Evolutionary conservation across 2,888 invertebrate species (phyloP).

Genomic region (Congeria kusceri): DNA sequence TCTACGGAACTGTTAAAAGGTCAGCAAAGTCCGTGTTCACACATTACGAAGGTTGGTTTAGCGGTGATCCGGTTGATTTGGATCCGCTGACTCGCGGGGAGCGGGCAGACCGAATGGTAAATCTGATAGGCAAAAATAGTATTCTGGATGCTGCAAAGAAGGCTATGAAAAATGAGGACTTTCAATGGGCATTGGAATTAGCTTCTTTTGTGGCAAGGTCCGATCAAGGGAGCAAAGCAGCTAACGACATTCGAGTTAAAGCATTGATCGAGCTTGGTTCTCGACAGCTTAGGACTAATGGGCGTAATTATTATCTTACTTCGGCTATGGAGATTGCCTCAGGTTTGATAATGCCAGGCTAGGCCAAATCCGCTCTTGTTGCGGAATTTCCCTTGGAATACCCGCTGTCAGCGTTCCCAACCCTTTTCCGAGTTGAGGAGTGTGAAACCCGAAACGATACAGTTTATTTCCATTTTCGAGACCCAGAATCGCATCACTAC

Average conservation of each 20-base stretch:
- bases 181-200: conserved; percentile 78
- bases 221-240: conserved; percentile 57
- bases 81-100: conserved; percentile 68
- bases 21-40: conserved; percentile 76
- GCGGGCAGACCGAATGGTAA: conserved; percentile 67
- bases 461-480: conserved; percentile 47
- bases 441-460: conserved; percentile 56
- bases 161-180: conserved; percentile 71
- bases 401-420: conserved; percentile 63
- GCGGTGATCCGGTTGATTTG: conserved; percentile 74
- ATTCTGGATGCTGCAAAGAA: conserved; percentile 57
- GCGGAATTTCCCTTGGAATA: conserved; percentile 52
- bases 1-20: conserved; percentile 81
- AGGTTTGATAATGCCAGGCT: conserved; percentile 36
- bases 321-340: conserved; percentile 73
- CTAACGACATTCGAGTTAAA: conserved; percentile 68
- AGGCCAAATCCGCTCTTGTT: conserved; percentile 35
- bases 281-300: conserved; percentile 72
- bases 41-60: conserved; percentile 74
- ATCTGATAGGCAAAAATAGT: conserved; percentile 64
- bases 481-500: conserved; percentile 54
- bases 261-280: conserved; percentile 70
- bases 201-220: conserved; percentile 61
- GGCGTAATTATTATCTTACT: conserved; percentile 79
- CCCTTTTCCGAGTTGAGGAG: conserved; percentile 63